Base-by-base conservation (phyloP, 2,888 invertebrate genomes). In the Orgyia antiqua region DNA sequence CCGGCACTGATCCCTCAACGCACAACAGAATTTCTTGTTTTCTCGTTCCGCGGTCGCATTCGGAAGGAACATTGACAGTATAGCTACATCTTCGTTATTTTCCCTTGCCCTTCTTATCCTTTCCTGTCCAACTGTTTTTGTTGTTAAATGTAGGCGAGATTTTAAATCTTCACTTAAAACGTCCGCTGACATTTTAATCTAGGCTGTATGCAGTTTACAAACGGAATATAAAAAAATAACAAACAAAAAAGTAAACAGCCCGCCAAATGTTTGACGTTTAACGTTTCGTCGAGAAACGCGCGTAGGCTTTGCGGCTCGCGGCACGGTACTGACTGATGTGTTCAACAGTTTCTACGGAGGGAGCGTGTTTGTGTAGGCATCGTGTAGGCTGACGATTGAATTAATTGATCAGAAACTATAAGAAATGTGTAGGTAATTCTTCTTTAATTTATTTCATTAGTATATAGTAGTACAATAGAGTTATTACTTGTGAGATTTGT, bases 11-110 rank as follows among this genome's bases (percentile, higher is more conserved):
- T 91, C 89, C 41, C 92, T 92, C 56, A 93, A 79, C 46, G 90
- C 89, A 82, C 96, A 96, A 70, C 90, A 89, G 75, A 96, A 96
- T 59, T 91, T 89, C 66, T 92, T 92, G 62, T 91, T 92, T 58
- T 91, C 90, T 55, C 79, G 65, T 36, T 90, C 89, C 58, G 89
- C 89, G 27, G 88, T 88, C 19, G 89, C 88, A 54, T 88, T 89
- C 25, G 94, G 92, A 39, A 95, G 87, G 63, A 95, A 93, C 92
- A 94, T 94, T 46, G 94, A 94, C 55, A 95, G 84, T 55, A 96
- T 91, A 31, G 95, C 95, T 39, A 95, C 91, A 82, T 96, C 96
- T 80, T 95, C 95, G 75, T 94, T 94, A 67, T 91, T 91, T 58
- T 94, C 93, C 78, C 91, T 89, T 41, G 94, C 94, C 65, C 90